phyloP scores from a whole-genome alignment of 1,140 invertebrate genomes.

The Cardiocondyla obscurior region DNA sequence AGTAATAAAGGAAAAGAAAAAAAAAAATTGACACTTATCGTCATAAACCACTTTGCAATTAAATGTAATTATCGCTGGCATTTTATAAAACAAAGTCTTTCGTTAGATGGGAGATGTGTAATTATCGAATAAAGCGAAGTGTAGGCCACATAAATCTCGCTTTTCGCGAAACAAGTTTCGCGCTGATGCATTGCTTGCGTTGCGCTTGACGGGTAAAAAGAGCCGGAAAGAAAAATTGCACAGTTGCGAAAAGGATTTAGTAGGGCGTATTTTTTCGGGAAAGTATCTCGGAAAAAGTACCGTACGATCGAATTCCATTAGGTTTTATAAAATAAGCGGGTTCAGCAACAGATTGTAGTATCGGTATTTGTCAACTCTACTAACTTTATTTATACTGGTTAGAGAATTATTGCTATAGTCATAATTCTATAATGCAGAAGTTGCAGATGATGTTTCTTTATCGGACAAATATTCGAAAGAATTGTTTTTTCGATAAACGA shows the following conservation, averaged over 20 bases:
- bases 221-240: slow-evolving; percentile 20
- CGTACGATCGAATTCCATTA: background rate
- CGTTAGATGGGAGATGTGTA: background rate
- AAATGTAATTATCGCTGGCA: background rate
- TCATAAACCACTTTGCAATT: background rate
- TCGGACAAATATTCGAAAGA: background rate
- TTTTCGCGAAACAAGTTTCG: slow-evolving; percentile 14
- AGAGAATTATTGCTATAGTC: background rate
- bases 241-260: slow-evolving; percentile 6
- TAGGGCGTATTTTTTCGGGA: background rate
- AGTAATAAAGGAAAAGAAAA: background rate
- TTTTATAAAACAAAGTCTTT: background rate
- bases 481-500: background rate
- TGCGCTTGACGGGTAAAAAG: slow-evolving; percentile 1
- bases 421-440: background rate
- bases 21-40: background rate
- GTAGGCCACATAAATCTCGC: background rate
- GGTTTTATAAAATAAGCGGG: background rate
- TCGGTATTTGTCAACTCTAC: background rate
- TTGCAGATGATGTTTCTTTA: background rate
- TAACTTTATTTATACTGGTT: no score
- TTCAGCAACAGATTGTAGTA: background rate
- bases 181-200: background rate
- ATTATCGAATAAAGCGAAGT: slow-evolving; percentile 6
- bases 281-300: background rate